phyloP scores from a whole-genome alignment of 2,888 invertebrate species.

The Ichneumoninae sp. region DNA sequence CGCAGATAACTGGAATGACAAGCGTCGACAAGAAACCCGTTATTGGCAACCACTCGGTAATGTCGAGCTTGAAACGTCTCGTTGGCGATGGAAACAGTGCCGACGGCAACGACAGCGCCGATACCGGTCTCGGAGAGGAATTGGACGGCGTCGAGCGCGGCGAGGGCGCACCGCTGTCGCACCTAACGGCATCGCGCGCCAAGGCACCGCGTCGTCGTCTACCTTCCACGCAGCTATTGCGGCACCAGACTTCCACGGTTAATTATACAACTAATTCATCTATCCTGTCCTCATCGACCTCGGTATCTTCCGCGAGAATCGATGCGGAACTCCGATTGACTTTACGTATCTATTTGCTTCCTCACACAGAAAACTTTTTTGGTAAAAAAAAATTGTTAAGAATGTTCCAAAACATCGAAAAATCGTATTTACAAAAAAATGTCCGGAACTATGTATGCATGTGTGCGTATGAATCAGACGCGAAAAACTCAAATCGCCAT shows the following conservation, averaged over 20 bases:
- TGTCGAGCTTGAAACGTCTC: slow-evolving; percentile 78
- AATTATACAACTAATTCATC: slow-evolving; percentile 66
- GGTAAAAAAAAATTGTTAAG: too few relatives aligned
- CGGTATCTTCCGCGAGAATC: slow-evolving; percentile 47
- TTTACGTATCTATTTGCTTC: too few relatives aligned
- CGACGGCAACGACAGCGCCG: slow-evolving; percentile 73
- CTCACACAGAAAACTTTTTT: too few relatives aligned
- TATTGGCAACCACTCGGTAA: slow-evolving; percentile 73
- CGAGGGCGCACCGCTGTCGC: slow-evolving; percentile 84
- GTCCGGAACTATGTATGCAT: too few relatives aligned
- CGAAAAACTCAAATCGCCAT: too few relatives aligned
- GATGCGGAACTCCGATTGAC: background rate
- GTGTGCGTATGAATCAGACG: too few relatives aligned
- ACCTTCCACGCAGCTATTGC: slow-evolving; percentile 86
- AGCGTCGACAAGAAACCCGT: slow-evolving; percentile 76
- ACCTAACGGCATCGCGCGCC: slow-evolving; percentile 86
- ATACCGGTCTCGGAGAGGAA: slow-evolving; percentile 80
- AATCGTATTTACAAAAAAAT: too few relatives aligned
- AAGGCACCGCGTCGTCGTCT: slow-evolving; percentile 89
- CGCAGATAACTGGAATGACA: slow-evolving; percentile 60
- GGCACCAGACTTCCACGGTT: slow-evolving; percentile 72
- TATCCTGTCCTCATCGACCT: slow-evolving; percentile 40
- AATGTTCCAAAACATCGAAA: too few relatives aligned
- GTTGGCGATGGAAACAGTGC: slow-evolving; percentile 74
- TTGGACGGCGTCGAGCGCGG: slow-evolving; percentile 85